Evolutionary conservation across 2,113 vertebrate genomes (phyloP).

Genomic region (Acanthisitta chloris): DNA sequence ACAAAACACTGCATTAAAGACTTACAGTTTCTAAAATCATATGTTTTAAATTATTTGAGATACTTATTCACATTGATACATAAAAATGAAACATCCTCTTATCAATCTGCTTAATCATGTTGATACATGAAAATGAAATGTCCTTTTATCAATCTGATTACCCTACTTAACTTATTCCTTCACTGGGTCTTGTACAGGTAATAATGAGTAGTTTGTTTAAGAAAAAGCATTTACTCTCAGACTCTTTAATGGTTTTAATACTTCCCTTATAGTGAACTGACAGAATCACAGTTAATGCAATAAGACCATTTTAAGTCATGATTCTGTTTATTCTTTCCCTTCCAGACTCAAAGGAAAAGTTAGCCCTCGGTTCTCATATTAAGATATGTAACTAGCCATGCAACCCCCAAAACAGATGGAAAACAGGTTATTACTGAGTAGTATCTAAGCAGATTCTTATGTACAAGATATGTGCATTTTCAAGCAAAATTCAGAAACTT

Average conservation of each 20-base stretch:
- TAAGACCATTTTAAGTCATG: not conserved
- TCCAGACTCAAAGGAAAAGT: not conserved
- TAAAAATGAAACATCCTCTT: not conserved
- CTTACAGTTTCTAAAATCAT: not conserved
- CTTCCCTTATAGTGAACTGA: not conserved
- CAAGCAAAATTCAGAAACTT: not conserved
- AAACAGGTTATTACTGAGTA: not conserved
- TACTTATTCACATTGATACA: not conserved
- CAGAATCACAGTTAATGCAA: not conserved
- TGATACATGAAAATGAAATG: not conserved
- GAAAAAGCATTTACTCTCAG: not conserved
- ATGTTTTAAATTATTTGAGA: not conserved
- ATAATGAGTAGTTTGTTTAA: not conserved
- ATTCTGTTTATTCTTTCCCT: not conserved
- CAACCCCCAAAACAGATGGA: not conserved
- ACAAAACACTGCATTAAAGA: not conserved
- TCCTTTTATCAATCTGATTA: not conserved
- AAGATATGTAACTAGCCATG: not conserved
- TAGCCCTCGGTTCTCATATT: not conserved
- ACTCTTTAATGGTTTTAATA: not conserved
- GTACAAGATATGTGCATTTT: not conserved
- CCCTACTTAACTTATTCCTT: not conserved
- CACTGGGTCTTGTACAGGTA: not conserved
- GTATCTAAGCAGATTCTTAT: not conserved
- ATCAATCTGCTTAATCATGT: not conserved